Base-by-base conservation (phyloP, 2,113 vertebrate species). In the Prochilodus magdalenae region DNA sequence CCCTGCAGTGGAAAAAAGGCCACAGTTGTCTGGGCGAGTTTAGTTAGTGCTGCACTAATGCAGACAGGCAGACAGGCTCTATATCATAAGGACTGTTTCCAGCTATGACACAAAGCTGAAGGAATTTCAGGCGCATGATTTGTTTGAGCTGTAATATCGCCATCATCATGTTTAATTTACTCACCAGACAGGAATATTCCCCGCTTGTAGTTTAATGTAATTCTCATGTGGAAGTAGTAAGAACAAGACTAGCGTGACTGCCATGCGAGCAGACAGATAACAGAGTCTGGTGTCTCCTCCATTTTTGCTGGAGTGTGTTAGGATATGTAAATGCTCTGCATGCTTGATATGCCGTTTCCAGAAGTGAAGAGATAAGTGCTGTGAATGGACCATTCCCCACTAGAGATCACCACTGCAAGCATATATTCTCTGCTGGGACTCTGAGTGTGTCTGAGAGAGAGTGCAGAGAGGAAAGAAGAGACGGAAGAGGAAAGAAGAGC, bases 351-450 rank as follows among this genome's bases (percentile, higher is more conserved):
- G 65, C 33, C 33, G 30, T 40, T 70, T 44, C 36, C n/a, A 44
- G 36, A 36, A 70, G 36, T 40, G 40, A 70, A 70, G 33, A 70
- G 33, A 70, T 44, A 70, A 70, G 66, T 60, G 57, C n/a, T 60
- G 57, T 70, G 22, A 70, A 40, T 44, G n/a, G 66, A 24, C 66
- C 57, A 26, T 70, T 36, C 33, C 16, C 65, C 65, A 22, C 65
- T 14, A 44, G 33, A 44, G 66, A 44, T n/a, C 33, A 24, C 40
- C 33, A 44, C 4, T 40, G 66, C 20, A 24, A 22, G 18, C 15
- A 1, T 44, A 0, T 70, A 5, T 24, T 69, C 65, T n/a, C 27
- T n/a, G n/a, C 18, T 69, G n/a, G 2, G 66, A 3, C 10, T 44
- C 2, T 30, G 49, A 55, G 33, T 36, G 27, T 36, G 44, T 57